A percentile compares a stretch with the other conserved stretches of the same genome.
Evolutionary conservation across 2,113 vertebrate genomes (phyloP).

Genomic region (Triplophysa tibetana): DNA sequence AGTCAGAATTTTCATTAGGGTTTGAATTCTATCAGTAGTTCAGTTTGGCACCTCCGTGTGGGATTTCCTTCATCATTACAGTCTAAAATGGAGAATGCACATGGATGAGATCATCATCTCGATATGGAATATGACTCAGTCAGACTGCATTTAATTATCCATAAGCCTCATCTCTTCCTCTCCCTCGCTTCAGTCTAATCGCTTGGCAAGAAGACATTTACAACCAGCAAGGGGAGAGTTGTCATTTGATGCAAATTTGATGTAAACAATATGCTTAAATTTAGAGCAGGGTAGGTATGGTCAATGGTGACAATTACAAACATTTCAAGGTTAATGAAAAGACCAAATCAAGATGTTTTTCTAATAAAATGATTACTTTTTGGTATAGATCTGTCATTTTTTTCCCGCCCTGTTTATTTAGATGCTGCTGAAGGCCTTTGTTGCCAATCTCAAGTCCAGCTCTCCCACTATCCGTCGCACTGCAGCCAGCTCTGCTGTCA

Average conservation of each 20-base stretch:
- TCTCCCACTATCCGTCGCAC: slow-evolving; percentile 93
- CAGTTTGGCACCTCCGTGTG: not conserved
- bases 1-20: not conserved
- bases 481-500: slow-evolving; percentile 86
- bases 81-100: slow-evolving; percentile 2
- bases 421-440: slow-evolving; percentile 91
- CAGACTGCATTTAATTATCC: slow-evolving; percentile 48
- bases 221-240: too few species aligned
- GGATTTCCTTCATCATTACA: slow-evolving; percentile 2
- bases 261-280: not conserved
- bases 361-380: not conserved
- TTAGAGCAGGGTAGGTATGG: not conserved
- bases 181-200: not conserved
- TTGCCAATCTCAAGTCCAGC: slow-evolving; percentile 89
- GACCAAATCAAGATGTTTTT: not conserved
- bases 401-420: slow-evolving; percentile 52
- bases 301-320: not conserved
- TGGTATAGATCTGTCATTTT: not conserved
- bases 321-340: not conserved
- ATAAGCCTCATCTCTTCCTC: slow-evolving; percentile 36
- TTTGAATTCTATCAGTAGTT: not conserved
- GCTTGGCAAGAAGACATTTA: not conserved
- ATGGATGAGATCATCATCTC: slow-evolving; percentile 54
- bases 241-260: not conserved
- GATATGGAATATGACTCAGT: slow-evolving; percentile 51